phyloP scores from a whole-genome alignment of 2,888 invertebrate genomes.

The Nycteola revayana region DNA sequence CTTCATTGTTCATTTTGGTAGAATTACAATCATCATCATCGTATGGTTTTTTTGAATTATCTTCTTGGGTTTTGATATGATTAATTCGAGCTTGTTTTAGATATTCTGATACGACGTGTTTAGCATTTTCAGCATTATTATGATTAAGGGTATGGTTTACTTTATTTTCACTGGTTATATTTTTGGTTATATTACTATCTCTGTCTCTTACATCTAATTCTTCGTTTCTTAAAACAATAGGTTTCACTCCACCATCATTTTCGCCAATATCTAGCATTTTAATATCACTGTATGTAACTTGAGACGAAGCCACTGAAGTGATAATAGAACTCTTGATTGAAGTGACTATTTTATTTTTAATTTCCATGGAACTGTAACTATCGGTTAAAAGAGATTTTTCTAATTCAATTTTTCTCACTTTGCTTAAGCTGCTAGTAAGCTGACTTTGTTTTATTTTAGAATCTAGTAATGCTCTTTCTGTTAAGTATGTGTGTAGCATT shows the following conservation, averaged over 20 bases:
- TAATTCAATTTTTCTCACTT: slow-evolving; percentile 60
- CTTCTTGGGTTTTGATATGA: slow-evolving; percentile 63
- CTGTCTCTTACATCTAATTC: slow-evolving; percentile 31
- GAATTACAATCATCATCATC: slow-evolving; percentile 57
- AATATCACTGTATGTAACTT: slow-evolving; percentile 31
- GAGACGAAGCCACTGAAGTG: slow-evolving; percentile 33
- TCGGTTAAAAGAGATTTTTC: slow-evolving; percentile 54
- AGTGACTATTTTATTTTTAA: slow-evolving; percentile 31
- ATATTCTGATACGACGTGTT: slow-evolving; percentile 85
- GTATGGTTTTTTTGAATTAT: slow-evolving; percentile 47
- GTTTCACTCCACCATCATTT: slow-evolving; percentile 30
- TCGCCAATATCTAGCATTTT: slow-evolving; percentile 39
- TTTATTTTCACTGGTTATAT: slow-evolving; percentile 43
- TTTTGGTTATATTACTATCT: slow-evolving; percentile 31
- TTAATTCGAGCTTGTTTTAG: slow-evolving; percentile 83
- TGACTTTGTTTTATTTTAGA: slow-evolving; percentile 87
- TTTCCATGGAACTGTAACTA: slow-evolving; percentile 40
- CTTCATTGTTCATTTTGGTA: slow-evolving; percentile 51
- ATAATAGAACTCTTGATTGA: slow-evolving; percentile 32
- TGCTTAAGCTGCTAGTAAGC: slow-evolving; percentile 60
- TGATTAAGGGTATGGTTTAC: slow-evolving; percentile 45
- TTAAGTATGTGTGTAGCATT: slow-evolving; percentile 87
- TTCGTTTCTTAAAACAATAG: slow-evolving; percentile 44
- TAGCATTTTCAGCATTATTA: slow-evolving; percentile 77
- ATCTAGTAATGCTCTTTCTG: slow-evolving; percentile 86